Percentiles rank a stretch among this genome's conserved stretches.
phyloP scores from a whole-genome alignment of 2,888 invertebrate species.

The Dryococelus australis region DNA sequence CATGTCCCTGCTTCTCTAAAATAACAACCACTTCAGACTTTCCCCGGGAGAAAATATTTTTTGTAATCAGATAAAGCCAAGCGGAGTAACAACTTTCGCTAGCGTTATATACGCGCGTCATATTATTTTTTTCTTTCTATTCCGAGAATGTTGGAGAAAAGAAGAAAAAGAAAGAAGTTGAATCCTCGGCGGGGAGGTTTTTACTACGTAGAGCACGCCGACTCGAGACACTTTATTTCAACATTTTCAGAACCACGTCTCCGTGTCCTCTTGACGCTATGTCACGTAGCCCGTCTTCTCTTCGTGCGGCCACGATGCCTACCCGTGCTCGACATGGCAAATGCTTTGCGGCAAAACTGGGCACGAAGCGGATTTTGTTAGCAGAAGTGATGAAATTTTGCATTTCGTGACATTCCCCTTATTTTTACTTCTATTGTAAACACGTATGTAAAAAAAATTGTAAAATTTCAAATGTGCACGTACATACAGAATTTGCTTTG shows the following conservation, averaged over 20 bases:
- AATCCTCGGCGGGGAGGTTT: neutral
- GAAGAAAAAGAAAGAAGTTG: neutral
- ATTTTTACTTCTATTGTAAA: too few species aligned
- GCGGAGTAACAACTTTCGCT: neutral
- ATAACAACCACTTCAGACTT: neutral
- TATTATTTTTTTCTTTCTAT: neutral
- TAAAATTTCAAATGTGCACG: too few species aligned
- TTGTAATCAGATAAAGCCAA: neutral
- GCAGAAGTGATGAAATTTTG: too few species aligned
- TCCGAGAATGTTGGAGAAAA: neutral
- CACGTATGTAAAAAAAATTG: too few species aligned
- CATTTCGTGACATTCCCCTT: too few species aligned
- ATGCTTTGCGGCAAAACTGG: neutral
- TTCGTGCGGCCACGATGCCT: neutral
- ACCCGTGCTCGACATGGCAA: neutral
- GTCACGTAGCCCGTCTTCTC: neutral
- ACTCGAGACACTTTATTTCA: constrained; percentile 1
- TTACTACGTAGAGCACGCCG: neutral
- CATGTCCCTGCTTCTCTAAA: neutral
- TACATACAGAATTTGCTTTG: too few species aligned
- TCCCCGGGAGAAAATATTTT: neutral
- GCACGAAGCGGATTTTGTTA: neutral
- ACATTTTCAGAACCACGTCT: neutral
- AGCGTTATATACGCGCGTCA: neutral
- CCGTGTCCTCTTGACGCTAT: neutral